These are phyloP conservation scores for Columba livia DNA, from an alignment of 2,113 vertebrate species.

Conservation along the genomic window DNA sequence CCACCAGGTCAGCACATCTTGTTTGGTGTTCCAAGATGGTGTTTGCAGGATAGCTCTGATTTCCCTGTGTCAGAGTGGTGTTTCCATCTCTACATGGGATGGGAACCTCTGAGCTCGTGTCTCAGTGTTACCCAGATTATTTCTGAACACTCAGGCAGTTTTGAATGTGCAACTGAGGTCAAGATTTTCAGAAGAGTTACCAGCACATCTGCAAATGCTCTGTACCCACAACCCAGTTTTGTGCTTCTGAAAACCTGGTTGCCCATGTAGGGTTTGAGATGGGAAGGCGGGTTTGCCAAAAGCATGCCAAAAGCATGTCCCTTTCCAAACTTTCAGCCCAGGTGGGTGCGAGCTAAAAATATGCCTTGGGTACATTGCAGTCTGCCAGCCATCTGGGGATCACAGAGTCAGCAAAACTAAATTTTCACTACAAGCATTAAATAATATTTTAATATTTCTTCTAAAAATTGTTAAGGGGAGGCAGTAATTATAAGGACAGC, in stretches of 20 bases:
- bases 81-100: background rate
- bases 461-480: background rate
- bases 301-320: background rate
- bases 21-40: fast-evolving
- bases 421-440: background rate
- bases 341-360: background rate
- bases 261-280: fast-evolving
- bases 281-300: background rate
- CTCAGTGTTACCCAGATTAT: fast-evolving
- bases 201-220: background rate
- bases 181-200: background rate
- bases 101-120: fast-evolving
- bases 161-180: background rate
- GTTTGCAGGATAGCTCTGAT: background rate
- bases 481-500: fast-evolving
- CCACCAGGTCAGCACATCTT: background rate
- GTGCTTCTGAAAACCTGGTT: background rate
- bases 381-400: background rate
- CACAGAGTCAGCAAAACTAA: fast-evolving
- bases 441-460: background rate
- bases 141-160: background rate
- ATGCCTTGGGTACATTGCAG: no score
- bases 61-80: fast-evolving
- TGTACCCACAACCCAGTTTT: background rate
- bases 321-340: background rate